A percentile compares a stretch with the other conserved stretches of the same genome.
Conservation (phyloP, 2,888 invertebrate species). For the Brachypalpus laphriformis region DNA sequence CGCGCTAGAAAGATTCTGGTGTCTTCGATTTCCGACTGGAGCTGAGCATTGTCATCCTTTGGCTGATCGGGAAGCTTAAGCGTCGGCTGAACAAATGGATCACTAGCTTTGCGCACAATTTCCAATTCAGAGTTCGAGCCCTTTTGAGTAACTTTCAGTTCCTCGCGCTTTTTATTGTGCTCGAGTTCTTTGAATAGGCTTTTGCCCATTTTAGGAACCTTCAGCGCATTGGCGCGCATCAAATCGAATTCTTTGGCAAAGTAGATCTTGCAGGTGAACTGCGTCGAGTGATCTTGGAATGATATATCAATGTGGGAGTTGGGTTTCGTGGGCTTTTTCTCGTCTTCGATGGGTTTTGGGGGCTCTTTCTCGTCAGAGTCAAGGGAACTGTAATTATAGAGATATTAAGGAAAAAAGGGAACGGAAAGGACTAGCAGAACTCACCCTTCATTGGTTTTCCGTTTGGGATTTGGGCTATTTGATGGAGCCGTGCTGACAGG, state of each 20-base stretch:
- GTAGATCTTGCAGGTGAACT: conserved; percentile 94
- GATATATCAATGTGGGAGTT: conserved; percentile 84
- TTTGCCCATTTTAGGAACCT: conserved; percentile 78
- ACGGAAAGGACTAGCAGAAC: background rate
- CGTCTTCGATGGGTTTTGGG: conserved; percentile 72
- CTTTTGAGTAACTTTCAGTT: conserved; percentile 80
- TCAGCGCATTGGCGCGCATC: conserved; percentile 85
- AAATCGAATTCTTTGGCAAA: conserved; percentile 96
- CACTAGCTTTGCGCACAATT: conserved; percentile 81
- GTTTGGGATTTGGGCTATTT: conserved; percentile 80
- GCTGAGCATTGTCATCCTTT: conserved; percentile 75
- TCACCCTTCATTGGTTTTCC: conserved; percentile 80
- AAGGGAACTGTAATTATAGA: conserved; percentile 51
- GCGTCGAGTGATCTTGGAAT: conserved; percentile 87
- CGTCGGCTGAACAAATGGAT: conserved; percentile 76
- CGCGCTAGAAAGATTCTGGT: conserved; percentile 90
- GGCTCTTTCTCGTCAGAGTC: conserved; percentile 77
- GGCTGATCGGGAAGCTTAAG: conserved; percentile 7
- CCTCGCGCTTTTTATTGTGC: conserved; percentile 80
- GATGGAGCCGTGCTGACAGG: conserved; percentile 42
- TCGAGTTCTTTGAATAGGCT: conserved; percentile 79
- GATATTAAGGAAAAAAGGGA: background rate
- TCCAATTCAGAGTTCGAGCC: conserved; percentile 78
- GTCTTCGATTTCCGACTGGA: conserved; percentile 80
- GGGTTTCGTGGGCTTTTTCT: conserved; percentile 76